phyloP scores from a whole-genome alignment of 2,888 invertebrate species.

The Drymonia ruficornis region DNA sequence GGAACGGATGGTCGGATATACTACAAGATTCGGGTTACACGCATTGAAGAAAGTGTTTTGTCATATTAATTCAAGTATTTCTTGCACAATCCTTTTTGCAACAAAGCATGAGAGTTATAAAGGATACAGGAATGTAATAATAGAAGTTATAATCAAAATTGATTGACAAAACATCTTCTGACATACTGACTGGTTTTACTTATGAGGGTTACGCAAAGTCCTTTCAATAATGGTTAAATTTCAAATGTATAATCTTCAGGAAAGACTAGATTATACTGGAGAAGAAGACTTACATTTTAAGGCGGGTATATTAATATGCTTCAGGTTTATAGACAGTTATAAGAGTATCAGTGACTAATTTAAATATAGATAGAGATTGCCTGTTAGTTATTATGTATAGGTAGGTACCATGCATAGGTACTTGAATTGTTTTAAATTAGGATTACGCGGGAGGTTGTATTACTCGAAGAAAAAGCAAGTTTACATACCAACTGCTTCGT shows the following conservation, averaged over 20 bases:
- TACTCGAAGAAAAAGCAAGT: conserved; percentile 51
- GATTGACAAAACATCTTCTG: conserved; percentile 50
- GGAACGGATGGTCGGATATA: conserved; percentile 58
- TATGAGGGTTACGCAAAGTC: conserved; percentile 59
- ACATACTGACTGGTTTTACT: background rate
- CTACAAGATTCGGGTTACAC: conserved; percentile 8
- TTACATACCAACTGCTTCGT: conserved; percentile 82
- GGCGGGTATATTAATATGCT: background rate
- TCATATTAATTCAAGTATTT: background rate
- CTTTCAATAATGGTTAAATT: conserved; percentile 28
- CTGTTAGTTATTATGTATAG: background rate
- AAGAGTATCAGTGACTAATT: background rate
- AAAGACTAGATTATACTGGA: background rate
- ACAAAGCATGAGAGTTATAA: no score
- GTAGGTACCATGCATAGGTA: conserved; percentile 58
- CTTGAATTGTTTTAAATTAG: conserved; percentile 30
- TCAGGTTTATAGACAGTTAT: background rate
- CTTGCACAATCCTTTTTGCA: no score
- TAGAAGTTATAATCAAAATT: background rate
- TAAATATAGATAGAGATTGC: background rate
- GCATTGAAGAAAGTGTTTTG: conserved; percentile 5
- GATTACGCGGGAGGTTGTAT: conserved; percentile 53
- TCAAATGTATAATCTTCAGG: background rate
- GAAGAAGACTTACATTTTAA: background rate
- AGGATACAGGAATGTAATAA: no score